A percentile compares a stretch with the other conserved stretches of the same genome.
Evolutionary conservation across 2,888 invertebrate genomes (phyloP).

Genomic region (Germaria angustata): DNA sequence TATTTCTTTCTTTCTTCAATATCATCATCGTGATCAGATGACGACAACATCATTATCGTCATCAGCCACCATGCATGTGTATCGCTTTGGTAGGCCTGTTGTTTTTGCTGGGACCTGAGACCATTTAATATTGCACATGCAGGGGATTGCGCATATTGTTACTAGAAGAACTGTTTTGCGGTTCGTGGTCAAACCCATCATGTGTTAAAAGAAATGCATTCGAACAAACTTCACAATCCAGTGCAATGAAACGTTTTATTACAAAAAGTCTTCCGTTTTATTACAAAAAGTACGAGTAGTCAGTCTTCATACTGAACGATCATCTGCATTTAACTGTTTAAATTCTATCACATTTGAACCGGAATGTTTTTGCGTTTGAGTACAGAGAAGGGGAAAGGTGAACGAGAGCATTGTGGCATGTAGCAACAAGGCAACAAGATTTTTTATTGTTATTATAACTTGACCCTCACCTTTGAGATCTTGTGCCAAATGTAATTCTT

Average conservation of each 20-base stretch:
- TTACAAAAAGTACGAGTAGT: constrained; percentile 1
- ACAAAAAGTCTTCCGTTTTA: constrained; percentile 48
- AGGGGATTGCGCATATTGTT: constrained; percentile 4
- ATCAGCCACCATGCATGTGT: constrained; percentile 1
- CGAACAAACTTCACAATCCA: not conserved
- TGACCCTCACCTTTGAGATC: constrained; percentile 19
- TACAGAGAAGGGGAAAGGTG: not conserved
- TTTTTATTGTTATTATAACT: constrained; percentile 21
- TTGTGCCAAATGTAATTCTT: not conserved
- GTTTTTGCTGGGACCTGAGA: constrained; percentile 7
- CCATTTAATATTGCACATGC: constrained; percentile 32
- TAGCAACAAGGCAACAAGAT: constrained; percentile 1
- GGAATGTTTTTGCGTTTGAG: constrained; percentile 18
- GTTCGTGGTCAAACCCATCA: constrained; percentile 47
- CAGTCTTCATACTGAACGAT: constrained; percentile 9
- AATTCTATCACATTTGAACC: constrained; percentile 36
- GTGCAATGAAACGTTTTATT: constrained; percentile 19
- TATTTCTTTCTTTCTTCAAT: constrained; percentile 4
- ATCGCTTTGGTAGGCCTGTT: constrained; percentile 15
- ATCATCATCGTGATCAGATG: constrained; percentile 29
- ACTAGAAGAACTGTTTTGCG: constrained; percentile 46
- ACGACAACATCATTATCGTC: constrained; percentile 4
- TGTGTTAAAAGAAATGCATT: constrained; percentile 25
- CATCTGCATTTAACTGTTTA: constrained; percentile 51
- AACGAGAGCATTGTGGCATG: not conserved